Evolutionary conservation across 2,888 invertebrate species (phyloP).

Genomic region (Sinotaia quadrata): DNA sequence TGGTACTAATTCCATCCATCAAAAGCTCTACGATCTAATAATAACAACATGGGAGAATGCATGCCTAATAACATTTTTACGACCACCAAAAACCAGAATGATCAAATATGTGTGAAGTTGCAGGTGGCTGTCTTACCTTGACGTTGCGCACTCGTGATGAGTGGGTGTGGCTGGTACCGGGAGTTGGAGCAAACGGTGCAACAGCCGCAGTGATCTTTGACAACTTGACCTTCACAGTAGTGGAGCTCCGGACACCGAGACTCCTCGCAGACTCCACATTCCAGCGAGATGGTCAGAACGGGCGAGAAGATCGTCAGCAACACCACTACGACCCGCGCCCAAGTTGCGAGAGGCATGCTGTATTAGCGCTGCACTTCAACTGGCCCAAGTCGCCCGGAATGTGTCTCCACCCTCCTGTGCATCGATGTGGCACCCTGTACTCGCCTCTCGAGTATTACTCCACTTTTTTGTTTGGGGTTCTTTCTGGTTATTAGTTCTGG

Average conservation of each 20-base stretch:
- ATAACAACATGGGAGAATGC: no score
- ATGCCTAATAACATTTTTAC: no score
- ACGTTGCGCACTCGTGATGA: conserved; percentile 20
- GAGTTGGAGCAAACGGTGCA: conserved; percentile 59
- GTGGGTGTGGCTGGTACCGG: conserved; percentile 50
- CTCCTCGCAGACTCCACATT: conserved; percentile 43
- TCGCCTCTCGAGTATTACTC: no score
- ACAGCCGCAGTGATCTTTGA: conserved; percentile 62
- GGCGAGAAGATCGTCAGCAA: neutral
- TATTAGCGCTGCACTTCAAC: neutral
- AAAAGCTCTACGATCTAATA: no score
- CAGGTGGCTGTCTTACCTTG: conserved; percentile 24
- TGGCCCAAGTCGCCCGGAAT: neutral
- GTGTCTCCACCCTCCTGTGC: neutral
- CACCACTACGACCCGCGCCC: conserved; percentile 1
- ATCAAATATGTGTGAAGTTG: neutral
- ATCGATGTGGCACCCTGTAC: no score
- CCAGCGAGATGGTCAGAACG: conserved; percentile 10
- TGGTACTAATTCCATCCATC: no score
- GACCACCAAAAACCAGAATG: neutral
- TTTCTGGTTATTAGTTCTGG: no score
- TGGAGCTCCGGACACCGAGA: conserved; percentile 53
- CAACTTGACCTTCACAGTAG: conserved; percentile 55
- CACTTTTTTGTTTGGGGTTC: no score
- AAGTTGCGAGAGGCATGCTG: conserved; percentile 1